These are phyloP conservation scores for Athalia rosae DNA, from an alignment of 2,888 invertebrate species.

Conservation along the genomic window DNA sequence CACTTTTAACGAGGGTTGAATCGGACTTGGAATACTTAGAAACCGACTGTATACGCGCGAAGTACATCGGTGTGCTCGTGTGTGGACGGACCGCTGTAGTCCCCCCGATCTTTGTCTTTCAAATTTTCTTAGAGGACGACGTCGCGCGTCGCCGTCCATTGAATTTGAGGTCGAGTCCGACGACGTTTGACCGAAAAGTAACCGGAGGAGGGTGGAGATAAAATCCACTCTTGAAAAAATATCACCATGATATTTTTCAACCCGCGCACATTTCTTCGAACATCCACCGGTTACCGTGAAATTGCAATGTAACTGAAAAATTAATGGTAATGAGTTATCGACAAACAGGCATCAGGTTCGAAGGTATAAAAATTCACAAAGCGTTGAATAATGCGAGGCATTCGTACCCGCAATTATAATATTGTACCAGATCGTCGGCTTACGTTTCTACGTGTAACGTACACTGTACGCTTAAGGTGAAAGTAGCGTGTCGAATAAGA, in stretches of 20 bases:
- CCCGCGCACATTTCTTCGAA: neutral
- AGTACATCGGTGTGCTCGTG: constrained; percentile 5
- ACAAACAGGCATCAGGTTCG: too few species aligned
- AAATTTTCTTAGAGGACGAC: constrained; percentile 40
- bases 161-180: constrained; percentile 9
- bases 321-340: too few species aligned
- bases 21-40: constrained; percentile 28
- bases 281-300: neutral
- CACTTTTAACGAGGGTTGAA: constrained; percentile 37
- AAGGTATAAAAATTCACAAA: too few species aligned
- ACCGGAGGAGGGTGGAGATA: too few species aligned
- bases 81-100: neutral
- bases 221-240: too few species aligned
- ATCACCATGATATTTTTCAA: neutral
- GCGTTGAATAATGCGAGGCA: too few species aligned
- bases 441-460: too few species aligned
- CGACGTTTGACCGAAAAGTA: constrained; percentile 6
- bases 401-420: too few species aligned
- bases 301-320: neutral
- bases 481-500: constrained; percentile 16
- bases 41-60: neutral
- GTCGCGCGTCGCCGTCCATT: constrained; percentile 24
- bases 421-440: too few species aligned
- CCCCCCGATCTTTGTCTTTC: constrained; percentile 37
- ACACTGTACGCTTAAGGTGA: neutral